Conservation (phyloP, 2,888 invertebrate species). For the Dryomyza anilis region DNA sequence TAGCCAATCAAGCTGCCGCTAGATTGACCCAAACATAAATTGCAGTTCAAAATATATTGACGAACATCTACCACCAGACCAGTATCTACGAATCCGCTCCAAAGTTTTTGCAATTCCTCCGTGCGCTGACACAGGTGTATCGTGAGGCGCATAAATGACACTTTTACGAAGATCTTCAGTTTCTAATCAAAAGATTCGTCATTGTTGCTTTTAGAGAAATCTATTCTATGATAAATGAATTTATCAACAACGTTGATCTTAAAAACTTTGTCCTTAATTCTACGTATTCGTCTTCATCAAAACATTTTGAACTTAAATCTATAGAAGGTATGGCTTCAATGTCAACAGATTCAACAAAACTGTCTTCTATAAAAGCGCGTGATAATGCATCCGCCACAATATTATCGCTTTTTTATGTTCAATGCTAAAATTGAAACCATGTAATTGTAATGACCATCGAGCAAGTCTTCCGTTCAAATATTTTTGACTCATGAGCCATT, state of each 20-base stretch:
- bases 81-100: not conserved
- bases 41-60: not conserved
- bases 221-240: not conserved
- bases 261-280: no score
- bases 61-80: not conserved
- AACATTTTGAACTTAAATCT: not conserved
- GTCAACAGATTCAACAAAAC: not conserved
- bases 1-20: no score
- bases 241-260: not conserved
- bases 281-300: not conserved
- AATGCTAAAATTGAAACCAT: slow-evolving; percentile 1
- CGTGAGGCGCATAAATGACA: not conserved
- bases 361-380: not conserved
- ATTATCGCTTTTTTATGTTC: slow-evolving; percentile 1
- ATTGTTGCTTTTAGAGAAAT: not conserved
- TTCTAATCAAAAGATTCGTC: not conserved
- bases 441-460: not conserved
- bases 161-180: not conserved
- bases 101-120: not conserved
- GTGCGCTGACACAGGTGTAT: no score
- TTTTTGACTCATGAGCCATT: no score
- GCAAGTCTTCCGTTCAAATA: not conserved
- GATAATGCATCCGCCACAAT: slow-evolving; percentile 14
- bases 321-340: not conserved
- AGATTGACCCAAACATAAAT: no score